These are phyloP conservation scores for Drosophila paramelanica DNA, from an alignment of 2,888 invertebrate species.

Conservation along the genomic window DNA sequence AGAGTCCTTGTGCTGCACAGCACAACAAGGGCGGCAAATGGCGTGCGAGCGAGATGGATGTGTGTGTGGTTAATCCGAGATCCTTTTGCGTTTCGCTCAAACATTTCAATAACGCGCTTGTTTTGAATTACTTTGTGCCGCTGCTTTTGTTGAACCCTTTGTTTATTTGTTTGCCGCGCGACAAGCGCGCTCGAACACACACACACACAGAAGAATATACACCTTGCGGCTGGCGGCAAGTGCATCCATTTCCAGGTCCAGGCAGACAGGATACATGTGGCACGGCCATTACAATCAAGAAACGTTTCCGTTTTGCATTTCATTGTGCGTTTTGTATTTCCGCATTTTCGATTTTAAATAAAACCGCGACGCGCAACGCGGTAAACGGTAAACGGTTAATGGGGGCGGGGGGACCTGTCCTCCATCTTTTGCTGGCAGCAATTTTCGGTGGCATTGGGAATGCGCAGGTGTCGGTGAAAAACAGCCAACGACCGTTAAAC, in stretches of 20 bases:
- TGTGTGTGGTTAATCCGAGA: constrained; percentile 29
- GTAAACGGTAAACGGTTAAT: not conserved
- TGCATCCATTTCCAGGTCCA: constrained; percentile 55
- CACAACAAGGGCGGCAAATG: constrained; percentile 42
- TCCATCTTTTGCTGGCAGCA: constrained; percentile 4
- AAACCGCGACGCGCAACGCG: constrained; percentile 52
- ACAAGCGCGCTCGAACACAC: constrained; percentile 28
- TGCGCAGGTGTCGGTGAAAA: constrained; percentile 74
- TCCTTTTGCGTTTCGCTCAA: constrained; percentile 45
- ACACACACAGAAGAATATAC: constrained; percentile 18
- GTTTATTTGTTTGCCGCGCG: constrained; percentile 68
- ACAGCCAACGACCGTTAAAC: constrained; percentile 72
- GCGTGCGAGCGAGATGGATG: constrained; percentile 1
- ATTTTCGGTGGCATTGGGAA: constrained; percentile 55
- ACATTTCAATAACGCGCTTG: constrained; percentile 59
- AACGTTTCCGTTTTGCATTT: constrained; percentile 54
- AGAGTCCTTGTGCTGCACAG: constrained; percentile 21
- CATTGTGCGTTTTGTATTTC: constrained; percentile 56
- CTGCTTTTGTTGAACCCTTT: constrained; percentile 78
- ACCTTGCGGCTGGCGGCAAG: constrained; percentile 75
- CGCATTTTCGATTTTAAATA: constrained; percentile 82
- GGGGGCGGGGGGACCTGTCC: not conserved
- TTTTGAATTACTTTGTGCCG: constrained; percentile 79
- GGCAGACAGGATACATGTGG: constrained; percentile 30
- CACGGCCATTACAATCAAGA: constrained; percentile 56